Evolutionary conservation across 2,888 invertebrate species (phyloP).

Genomic region (Eupithecia subumbrata): DNA sequence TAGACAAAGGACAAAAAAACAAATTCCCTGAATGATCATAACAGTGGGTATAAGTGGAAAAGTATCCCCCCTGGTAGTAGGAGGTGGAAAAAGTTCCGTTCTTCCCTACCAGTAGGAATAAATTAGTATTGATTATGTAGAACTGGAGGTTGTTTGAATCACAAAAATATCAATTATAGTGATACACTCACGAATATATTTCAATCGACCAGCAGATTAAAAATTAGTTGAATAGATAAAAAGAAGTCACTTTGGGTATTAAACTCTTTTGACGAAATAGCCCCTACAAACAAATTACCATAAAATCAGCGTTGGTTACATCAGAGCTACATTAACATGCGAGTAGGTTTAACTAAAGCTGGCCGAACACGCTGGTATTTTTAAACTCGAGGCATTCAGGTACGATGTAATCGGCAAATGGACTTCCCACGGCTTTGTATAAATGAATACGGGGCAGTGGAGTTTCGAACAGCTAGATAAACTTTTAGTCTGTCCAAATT

Average conservation of each 20-base stretch:
- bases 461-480: background rate
- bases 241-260: background rate
- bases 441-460: constrained; percentile 42
- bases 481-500: background rate
- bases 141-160: too few relatives aligned
- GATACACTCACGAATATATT: too few relatives aligned
- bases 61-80: too few relatives aligned
- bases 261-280: background rate
- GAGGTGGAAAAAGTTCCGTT: too few relatives aligned
- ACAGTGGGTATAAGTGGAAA: too few relatives aligned
- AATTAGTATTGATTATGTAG: too few relatives aligned
- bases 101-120: too few relatives aligned
- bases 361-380: constrained; percentile 21
- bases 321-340: background rate
- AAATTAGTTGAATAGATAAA: too few relatives aligned
- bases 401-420: constrained; percentile 47
- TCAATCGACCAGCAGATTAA: too few relatives aligned
- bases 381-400: constrained; percentile 30
- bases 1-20: too few relatives aligned
- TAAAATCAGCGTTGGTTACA: background rate
- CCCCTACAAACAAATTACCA: background rate
- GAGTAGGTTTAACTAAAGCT: constrained; percentile 5
- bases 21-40: too few relatives aligned
- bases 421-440: constrained; percentile 42
- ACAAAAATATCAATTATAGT: too few relatives aligned